Conservation (phyloP, 2,888 invertebrate genomes). For the Meganola albula region DNA sequence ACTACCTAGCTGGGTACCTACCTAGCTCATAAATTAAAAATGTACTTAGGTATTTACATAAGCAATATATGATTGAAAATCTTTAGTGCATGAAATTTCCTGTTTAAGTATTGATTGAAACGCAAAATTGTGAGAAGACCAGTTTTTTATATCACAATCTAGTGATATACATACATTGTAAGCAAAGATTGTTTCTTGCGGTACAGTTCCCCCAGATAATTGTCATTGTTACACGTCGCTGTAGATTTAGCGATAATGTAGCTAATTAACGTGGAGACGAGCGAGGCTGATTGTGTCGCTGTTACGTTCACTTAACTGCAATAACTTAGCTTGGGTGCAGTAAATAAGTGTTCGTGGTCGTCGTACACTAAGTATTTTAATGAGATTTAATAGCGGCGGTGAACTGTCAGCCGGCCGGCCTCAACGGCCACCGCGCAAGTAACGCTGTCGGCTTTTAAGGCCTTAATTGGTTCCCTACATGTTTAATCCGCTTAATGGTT, state of each 20-base stretch:
- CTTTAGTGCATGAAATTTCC: no score
- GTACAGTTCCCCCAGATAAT: conserved; percentile 31
- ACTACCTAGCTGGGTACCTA: no score
- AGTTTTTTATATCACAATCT: no score
- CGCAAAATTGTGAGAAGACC: no score
- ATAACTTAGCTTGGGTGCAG: conserved; percentile 50
- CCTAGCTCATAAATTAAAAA: no score
- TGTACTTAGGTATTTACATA: no score
- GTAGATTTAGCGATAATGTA: conserved; percentile 58
- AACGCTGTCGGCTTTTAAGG: conserved; percentile 55
- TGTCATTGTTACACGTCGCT: conserved; percentile 36
- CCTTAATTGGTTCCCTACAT: conserved; percentile 67
- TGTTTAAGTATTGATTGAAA: no score
- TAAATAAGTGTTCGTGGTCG: conserved; percentile 65
- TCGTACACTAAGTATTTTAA: conserved; percentile 61
- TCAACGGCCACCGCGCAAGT: conserved; percentile 36
- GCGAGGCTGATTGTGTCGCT: conserved; percentile 51
- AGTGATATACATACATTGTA: no score
- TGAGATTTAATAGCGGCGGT: conserved; percentile 59
- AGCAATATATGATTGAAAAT: no score
- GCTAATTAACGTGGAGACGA: conserved; percentile 58
- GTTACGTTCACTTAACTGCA: conserved; percentile 50
- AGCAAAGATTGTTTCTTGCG: conserved; percentile 19
- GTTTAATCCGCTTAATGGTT: conserved; percentile 61
- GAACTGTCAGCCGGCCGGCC: conserved; percentile 33